A percentile compares a stretch with the other conserved stretches of the same genome.
Conservation (phyloP, 2,113 vertebrate genomes). For the Melanocharis versteri region DNA sequence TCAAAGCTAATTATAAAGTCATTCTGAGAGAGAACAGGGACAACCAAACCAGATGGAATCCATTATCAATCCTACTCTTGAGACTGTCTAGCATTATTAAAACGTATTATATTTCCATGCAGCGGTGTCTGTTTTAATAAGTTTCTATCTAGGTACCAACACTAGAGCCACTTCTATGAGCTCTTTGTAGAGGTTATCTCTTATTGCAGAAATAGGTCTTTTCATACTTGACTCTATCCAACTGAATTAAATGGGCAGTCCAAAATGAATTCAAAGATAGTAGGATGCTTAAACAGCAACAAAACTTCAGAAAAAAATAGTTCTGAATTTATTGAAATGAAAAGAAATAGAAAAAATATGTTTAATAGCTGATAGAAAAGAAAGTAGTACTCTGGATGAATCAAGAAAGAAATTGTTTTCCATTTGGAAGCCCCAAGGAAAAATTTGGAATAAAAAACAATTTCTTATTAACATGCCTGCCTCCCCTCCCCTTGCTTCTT, state of each 20-base stretch:
- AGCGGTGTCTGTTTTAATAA: neutral
- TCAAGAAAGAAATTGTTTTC: neutral
- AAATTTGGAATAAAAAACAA: neutral
- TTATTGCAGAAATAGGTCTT: neutral
- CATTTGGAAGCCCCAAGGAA: neutral
- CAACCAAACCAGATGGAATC: conserved; percentile 48
- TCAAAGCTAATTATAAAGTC: conserved; percentile 34
- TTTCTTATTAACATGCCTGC: neutral
- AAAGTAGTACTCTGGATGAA: neutral
- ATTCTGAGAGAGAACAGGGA: conserved; percentile 1
- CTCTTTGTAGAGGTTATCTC: neutral
- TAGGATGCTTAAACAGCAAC: neutral
- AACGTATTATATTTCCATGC: conserved; percentile 16
- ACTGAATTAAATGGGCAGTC: neutral
- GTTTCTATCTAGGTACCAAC: neutral
- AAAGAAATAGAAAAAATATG: neutral
- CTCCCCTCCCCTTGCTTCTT: fast-evolving
- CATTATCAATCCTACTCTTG: neutral
- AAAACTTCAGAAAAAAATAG: neutral
- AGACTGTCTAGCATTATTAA: conserved; percentile 18
- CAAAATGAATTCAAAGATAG: neutral
- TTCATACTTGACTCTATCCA: neutral
- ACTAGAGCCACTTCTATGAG: neutral
- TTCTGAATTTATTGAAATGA: neutral
- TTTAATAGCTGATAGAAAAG: neutral